A percentile compares a stretch with the other conserved stretches of the same genome.
Conservation (phyloP, 2,888 invertebrate species). For the Crepidodera aurea region DNA sequence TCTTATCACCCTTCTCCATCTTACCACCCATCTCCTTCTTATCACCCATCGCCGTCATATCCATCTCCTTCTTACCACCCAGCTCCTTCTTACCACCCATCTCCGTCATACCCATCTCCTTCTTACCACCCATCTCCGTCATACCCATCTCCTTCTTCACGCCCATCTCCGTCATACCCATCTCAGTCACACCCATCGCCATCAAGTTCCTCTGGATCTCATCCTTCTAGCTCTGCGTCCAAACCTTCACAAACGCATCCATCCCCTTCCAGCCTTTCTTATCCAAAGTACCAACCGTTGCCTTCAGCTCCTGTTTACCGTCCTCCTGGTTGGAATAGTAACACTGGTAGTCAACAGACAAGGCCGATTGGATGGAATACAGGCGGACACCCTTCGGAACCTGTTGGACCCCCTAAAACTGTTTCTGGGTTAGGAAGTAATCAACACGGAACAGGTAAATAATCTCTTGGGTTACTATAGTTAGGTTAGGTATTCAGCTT, state of each 20-base stretch:
- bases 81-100: slow-evolving; percentile 9
- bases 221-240: slow-evolving; percentile 22
- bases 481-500: too few species aligned
- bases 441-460: slow-evolving; percentile 10
- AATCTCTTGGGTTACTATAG: too few species aligned
- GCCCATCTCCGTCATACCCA: slow-evolving; percentile 26
- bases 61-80: slow-evolving; percentile 7
- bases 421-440: slow-evolving; percentile 19
- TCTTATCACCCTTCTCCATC: slow-evolving; percentile 33
- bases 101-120: slow-evolving; percentile 19
- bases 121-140: slow-evolving; percentile 28
- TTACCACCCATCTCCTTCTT: slow-evolving; percentile 18
- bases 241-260: slow-evolving; percentile 21
- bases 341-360: slow-evolving; percentile 4
- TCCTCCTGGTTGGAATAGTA: slow-evolving; percentile 25
- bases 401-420: slow-evolving; percentile 33
- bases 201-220: slow-evolving; percentile 22
- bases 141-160: slow-evolving; percentile 29
- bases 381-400: slow-evolving; percentile 18
- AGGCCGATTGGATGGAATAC: slow-evolving; percentile 28
- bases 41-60: slow-evolving; percentile 19
- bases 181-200: slow-evolving; percentile 32
- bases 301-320: slow-evolving; percentile 27
- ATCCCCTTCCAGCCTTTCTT: slow-evolving; percentile 19
- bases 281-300: slow-evolving; percentile 25